phyloP scores from a whole-genome alignment of 2,113 vertebrate species.

The Sigmodon hispidus region DNA sequence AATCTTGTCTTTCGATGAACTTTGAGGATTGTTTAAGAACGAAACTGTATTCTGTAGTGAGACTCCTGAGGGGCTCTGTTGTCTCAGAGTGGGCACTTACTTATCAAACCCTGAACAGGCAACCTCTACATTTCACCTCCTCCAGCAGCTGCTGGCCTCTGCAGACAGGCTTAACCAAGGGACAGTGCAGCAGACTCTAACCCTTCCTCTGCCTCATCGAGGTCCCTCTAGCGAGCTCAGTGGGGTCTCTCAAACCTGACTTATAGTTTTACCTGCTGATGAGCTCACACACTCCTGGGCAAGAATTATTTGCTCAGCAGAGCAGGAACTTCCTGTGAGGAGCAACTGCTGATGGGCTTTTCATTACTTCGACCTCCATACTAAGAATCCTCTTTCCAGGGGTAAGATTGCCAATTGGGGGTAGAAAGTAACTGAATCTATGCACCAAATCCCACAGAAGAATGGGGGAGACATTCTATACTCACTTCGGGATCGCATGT shows the following conservation, averaged over 20 bases:
- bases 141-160: background rate
- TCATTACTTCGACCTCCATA: background rate
- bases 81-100: background rate
- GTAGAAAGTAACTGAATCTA: background rate
- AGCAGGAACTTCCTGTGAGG: background rate
- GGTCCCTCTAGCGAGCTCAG: background rate
- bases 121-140: background rate
- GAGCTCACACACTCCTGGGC: background rate
- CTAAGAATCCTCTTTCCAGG: background rate
- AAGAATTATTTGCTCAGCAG: background rate
- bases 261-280: background rate
- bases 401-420: background rate
- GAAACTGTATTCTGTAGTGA: background rate
- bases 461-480: conserved; percentile 9
- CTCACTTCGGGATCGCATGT: conserved; percentile 96
- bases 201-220: background rate
- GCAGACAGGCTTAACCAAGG: background rate
- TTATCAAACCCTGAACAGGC: background rate
- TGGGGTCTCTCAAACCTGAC: background rate
- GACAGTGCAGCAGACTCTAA: background rate
- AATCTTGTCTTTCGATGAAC: background rate
- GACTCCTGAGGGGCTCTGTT: background rate
- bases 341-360: background rate
- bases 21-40: background rate
- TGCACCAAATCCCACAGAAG: background rate